Evolutionary conservation across 2,888 invertebrate genomes (phyloP), one percentile per base, ranked within the genome.

Genomic region (Calameuta idolon): DNA sequence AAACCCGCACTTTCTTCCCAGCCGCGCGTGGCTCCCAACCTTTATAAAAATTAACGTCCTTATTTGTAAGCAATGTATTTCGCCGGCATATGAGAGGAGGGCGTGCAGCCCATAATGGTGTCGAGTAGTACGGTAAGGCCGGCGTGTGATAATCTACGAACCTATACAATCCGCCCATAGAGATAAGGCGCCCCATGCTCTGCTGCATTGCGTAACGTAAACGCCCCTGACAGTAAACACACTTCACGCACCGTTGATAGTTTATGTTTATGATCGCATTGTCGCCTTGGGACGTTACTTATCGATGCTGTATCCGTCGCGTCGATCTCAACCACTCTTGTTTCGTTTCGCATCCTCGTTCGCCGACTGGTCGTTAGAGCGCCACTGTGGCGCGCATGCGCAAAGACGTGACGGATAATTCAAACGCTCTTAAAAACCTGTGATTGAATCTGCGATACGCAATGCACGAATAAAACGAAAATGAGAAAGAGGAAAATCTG

Each of bases 81-180:
- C 30, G 71, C 30, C 71, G 30, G 15, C 11, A 33, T 69, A 69
- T 30, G 15, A 33, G 80, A 77, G 77, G 35, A 34, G 69, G 35
- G 75, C 30, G 40, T 74, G 69, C 69, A 68, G 69, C 69, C 55
- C 75, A 77, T 76, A 79, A 80, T 76, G 73, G 75, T 76, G 77
- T 78, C 79, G 80, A 83, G 83, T 81, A 82, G 81, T 82, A 80
- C 77, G 81, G 81, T n/a, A 34, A 69, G 73, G 69, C 37, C n/a
- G 68, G 33, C 35, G 30, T 79, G 82, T 82, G 86, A 88, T 89
- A 89, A 89, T 89, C 85, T 85, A 85, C 82, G 78, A 81, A 85
- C 83, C 82, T 84, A 81, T 84, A 83, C 85, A 88, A 88, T 89
- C 87, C 89, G 87, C 88, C 89, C 88, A 89, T 87, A 80, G 81